Evolutionary conservation across 2,888 invertebrate species (phyloP).

Genomic region (Seira musarum): DNA sequence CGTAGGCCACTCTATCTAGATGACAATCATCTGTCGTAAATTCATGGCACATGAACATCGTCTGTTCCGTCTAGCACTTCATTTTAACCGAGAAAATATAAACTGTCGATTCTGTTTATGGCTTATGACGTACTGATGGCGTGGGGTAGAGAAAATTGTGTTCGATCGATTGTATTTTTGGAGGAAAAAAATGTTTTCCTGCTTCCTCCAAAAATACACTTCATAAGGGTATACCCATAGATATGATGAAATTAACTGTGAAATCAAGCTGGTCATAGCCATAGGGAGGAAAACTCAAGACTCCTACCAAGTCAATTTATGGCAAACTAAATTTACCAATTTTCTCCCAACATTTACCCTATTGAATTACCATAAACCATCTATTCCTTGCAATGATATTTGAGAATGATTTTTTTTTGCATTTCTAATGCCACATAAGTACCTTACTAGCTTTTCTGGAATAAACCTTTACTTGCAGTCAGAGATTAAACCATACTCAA

Average conservation of each 20-base stretch:
- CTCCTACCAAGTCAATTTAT: no score
- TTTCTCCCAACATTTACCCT: constrained; percentile 7
- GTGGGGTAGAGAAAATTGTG: neutral
- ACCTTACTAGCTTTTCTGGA: no score
- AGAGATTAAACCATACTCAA: no score
- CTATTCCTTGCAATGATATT: no score
- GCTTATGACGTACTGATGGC: neutral
- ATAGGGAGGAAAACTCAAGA: no score
- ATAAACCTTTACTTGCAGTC: no score
- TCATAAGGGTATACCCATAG: neutral
- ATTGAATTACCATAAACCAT: constrained; percentile 58
- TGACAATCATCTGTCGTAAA: constrained; percentile 59
- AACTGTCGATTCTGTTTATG: no score
- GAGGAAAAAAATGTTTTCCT: neutral
- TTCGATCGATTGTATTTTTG: neutral
- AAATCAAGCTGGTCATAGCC: neutral
- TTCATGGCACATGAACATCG: constrained; percentile 51
- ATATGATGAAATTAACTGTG: neutral
- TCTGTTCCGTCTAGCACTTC: no score
- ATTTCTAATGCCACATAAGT: no score
- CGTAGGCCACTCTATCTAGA: constrained; percentile 29
- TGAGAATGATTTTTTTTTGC: no score
- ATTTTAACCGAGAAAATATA: no score
- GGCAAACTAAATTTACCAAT: neutral
- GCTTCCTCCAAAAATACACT: neutral